Percentiles rank a stretch among this genome's conserved stretches.
phyloP scores from a whole-genome alignment of 1,140 invertebrate genomes.

The Drosophila triauraria region DNA sequence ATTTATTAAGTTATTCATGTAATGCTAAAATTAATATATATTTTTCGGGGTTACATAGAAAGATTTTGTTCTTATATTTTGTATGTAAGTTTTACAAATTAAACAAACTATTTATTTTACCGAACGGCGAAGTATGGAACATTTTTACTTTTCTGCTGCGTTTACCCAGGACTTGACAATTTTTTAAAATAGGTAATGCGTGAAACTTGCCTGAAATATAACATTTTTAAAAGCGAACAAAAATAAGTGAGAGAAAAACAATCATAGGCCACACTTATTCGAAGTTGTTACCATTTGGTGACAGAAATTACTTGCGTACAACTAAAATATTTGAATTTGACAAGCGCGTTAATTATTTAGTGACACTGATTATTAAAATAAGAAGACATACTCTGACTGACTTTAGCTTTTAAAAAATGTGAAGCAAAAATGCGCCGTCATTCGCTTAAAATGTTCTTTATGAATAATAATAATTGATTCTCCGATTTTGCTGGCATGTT shows the following conservation, averaged over 20 bases:
- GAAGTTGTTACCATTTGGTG: not conserved
- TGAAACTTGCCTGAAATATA: not conserved
- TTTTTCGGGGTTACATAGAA: constrained; percentile 13
- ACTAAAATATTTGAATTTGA: not conserved
- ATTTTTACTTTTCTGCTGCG: constrained; percentile 1
- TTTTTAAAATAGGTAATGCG: not conserved
- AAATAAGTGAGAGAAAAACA: not conserved
- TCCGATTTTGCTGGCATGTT: not conserved
- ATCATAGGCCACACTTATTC: not conserved
- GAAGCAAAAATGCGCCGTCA: constrained; percentile 1
- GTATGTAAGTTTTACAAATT: constrained; percentile 8
- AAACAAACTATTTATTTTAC: constrained; percentile 4
- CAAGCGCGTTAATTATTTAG: not conserved
- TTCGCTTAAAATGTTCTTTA: not conserved
- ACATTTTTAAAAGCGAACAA: not conserved
- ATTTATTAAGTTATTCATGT: constrained; percentile 20
- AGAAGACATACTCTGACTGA: not conserved
- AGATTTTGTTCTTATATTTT: constrained; percentile 8
- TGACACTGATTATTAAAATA: not conserved
- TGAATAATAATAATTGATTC: constrained; percentile 4
- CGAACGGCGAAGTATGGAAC: not conserved
- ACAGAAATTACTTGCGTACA: constrained; percentile 2
- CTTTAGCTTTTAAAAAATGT: not conserved
- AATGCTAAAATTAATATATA: constrained; percentile 17
- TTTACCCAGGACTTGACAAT: not conserved